A percentile compares a stretch with the other conserved stretches of the same genome.
Conservation (phyloP, 2,797 vertebrate genomes). For the Ispidina picta region DNA sequence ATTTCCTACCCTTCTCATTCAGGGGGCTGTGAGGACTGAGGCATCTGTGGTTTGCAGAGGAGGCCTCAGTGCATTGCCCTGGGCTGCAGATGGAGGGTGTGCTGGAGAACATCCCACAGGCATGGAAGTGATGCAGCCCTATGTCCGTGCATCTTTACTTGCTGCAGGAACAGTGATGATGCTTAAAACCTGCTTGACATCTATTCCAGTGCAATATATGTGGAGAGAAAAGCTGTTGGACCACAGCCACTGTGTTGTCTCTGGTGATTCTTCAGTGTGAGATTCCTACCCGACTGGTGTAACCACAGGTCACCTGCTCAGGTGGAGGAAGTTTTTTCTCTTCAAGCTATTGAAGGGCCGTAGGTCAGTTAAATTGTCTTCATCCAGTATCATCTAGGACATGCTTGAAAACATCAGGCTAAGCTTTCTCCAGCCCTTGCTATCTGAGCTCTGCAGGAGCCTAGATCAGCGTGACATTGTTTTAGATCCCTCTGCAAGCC, state of each 20-base stretch:
- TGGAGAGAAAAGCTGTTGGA: neutral
- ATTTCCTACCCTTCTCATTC: fast-evolving
- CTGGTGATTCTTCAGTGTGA: fast-evolving
- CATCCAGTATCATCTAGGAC: neutral
- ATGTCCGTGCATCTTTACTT: neutral
- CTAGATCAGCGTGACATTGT: neutral
- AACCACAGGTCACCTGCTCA: neutral
- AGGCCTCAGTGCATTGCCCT: neutral
- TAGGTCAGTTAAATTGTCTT: neutral
- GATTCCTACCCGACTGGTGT: neutral
- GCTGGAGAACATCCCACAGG: neutral
- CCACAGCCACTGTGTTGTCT: fast-evolving
- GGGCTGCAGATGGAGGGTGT: neutral
- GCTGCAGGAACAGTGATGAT: neutral
- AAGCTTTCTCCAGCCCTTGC: neutral
- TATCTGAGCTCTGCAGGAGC: neutral
- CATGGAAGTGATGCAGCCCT: neutral
- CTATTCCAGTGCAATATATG: neutral
- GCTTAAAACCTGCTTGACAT: neutral
- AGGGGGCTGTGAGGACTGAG: neutral
- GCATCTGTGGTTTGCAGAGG: neutral
- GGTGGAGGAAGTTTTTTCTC: neutral
- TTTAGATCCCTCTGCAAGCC: neutral
- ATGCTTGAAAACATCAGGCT: neutral
- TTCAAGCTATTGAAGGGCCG: neutral